Percentiles rank a stretch among this genome's conserved stretches.
These are phyloP conservation scores for Hephaestus fuliginosus DNA, from an alignment of 2,797 vertebrate species.

Conservation along the genomic window DNA sequence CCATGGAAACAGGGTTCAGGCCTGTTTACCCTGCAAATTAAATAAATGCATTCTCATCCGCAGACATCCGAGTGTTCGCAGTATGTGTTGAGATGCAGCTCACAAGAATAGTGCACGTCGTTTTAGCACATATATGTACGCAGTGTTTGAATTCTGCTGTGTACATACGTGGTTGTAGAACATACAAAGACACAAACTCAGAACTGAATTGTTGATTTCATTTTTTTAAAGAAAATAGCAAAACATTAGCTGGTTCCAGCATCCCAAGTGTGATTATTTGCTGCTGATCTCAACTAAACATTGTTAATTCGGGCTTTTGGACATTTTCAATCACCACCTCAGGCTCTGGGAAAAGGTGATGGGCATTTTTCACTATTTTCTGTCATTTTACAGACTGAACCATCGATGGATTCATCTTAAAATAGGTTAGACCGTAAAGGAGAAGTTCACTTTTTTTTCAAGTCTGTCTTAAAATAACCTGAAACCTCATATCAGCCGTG, in stretches of 20 bases:
- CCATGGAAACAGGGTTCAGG: slow-evolving; percentile 71
- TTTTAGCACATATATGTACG: neutral
- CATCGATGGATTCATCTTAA: neutral
- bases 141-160: neutral
- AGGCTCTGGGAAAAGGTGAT: neutral
- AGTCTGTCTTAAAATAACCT: neutral
- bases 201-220: neutral
- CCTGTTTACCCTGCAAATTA: slow-evolving; percentile 49
- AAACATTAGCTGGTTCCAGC: neutral
- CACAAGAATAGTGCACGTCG: neutral
- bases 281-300: too few relatives aligned
- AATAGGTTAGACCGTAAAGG: neutral
- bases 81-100: slow-evolving; percentile 14
- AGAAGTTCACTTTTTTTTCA: neutral
- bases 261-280: neutral
- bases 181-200: neutral
- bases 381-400: neutral
- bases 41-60: slow-evolving; percentile 49
- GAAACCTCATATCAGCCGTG: neutral
- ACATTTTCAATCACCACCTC: too few relatives aligned
- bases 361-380: neutral
- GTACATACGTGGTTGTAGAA: neutral
- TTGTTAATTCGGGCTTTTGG: too few relatives aligned
- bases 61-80: slow-evolving; percentile 23
- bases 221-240: neutral